phyloP scores from a whole-genome alignment of 1,140 invertebrate species.

The Pseudomyrmex concolor region DNA sequence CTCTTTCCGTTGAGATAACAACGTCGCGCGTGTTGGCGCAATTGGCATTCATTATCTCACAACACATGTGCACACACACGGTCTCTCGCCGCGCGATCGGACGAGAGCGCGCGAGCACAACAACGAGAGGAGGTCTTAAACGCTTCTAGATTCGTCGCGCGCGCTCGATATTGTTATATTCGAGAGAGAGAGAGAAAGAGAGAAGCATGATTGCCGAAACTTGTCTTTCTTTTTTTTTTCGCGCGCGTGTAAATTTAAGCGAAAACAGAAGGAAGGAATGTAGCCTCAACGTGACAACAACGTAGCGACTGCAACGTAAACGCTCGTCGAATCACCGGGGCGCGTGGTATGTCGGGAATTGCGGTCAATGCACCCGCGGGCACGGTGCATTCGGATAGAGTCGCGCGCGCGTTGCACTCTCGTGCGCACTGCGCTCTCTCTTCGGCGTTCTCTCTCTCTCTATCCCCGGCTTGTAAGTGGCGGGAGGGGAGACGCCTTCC shows the following conservation, averaged over 20 bases:
- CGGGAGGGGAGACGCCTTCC: slow-evolving; percentile 21
- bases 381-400: slow-evolving; percentile 39
- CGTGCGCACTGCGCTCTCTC: slow-evolving; percentile 10
- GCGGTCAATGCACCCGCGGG: slow-evolving; percentile 51
- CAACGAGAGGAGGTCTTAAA: slow-evolving; percentile 24
- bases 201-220: no score
- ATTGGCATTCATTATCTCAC: no score
- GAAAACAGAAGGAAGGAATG: neutral
- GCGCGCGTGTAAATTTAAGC: no score
- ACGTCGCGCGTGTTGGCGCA: no score
- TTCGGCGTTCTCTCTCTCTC: slow-evolving; percentile 21
- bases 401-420: slow-evolving; percentile 21
- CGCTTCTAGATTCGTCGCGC: slow-evolving; percentile 54
- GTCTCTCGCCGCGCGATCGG: no score
- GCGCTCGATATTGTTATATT: neutral
- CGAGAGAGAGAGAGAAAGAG: no score
- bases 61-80: no score
- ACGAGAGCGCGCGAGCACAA: no score
- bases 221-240: no score
- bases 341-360: slow-evolving; percentile 45
- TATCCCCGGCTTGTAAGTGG: slow-evolving; percentile 47
- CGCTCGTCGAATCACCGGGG: slow-evolving; percentile 40
- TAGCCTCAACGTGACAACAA: neutral
- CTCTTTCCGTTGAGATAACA: no score
- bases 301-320: slow-evolving; percentile 22